phyloP scores from a whole-genome alignment of 2,797 vertebrate species.

The Thripadectes ignobilis region DNA sequence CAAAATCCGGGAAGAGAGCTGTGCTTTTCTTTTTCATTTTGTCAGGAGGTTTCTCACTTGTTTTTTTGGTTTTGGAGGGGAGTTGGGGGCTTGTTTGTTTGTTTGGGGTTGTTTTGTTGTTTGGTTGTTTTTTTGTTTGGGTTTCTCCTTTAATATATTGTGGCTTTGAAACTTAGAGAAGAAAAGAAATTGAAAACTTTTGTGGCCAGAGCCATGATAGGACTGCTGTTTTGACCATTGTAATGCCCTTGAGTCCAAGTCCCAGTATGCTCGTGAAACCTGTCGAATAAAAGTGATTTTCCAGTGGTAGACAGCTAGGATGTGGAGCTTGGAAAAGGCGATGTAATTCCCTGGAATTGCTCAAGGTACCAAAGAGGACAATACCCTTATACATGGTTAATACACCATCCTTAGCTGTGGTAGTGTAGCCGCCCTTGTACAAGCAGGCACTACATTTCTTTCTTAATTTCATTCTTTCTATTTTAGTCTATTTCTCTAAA shows the following conservation, averaged over 20 bases:
- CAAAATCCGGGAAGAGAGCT: not conserved
- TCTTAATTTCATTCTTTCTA: not conserved
- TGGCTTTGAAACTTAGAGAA: not conserved
- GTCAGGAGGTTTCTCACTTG: not conserved
- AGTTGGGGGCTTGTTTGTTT: not conserved
- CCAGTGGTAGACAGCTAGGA: not conserved
- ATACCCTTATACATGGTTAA: not conserved
- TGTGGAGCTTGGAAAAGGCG: not conserved
- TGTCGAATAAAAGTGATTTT: not conserved
- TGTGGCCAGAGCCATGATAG: not conserved
- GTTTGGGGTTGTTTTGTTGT: not conserved
- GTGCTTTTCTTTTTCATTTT: not conserved
- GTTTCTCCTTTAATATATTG: not conserved
- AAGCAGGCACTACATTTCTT: not conserved
- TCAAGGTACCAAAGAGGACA: not conserved
- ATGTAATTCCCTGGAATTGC: not conserved
- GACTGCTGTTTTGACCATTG: not conserved
- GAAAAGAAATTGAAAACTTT: not conserved
- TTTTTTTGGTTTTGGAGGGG: not conserved
- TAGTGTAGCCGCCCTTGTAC: not conserved
- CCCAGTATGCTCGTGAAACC: not conserved
- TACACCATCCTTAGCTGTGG: not conserved
- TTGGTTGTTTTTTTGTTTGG: not conserved
- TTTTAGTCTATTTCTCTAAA: not conserved
- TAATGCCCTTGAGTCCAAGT: not conserved